Conservation (phyloP, 2,888 invertebrate genomes). For the Strigamia maritima region DNA sequence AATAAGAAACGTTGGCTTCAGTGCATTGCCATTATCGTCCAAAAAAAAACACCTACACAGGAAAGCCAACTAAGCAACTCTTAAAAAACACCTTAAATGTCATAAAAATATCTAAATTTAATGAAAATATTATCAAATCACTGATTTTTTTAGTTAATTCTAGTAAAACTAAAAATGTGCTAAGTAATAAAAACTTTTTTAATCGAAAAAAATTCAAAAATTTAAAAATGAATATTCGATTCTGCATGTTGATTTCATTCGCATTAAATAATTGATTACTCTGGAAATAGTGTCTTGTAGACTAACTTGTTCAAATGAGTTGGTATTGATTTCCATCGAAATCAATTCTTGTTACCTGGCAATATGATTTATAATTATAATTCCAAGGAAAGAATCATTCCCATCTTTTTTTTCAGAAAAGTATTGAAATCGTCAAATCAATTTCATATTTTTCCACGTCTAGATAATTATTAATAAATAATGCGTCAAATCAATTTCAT, state of each 20-base stretch:
- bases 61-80: not conserved
- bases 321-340: not conserved
- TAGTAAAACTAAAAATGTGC: too few relatives aligned
- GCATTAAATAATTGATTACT: conserved; percentile 1
- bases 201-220: not conserved
- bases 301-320: not conserved
- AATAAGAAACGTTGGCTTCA: not conserved
- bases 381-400: too few relatives aligned
- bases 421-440: not conserved
- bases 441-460: not conserved
- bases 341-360: not conserved
- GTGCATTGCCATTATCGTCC: not conserved
- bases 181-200: too few relatives aligned
- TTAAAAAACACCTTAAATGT: not conserved
- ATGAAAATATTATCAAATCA: too few relatives aligned
- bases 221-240: not conserved
- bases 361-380: not conserved
- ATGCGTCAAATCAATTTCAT: not conserved
- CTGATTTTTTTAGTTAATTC: too few relatives aligned
- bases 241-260: not conserved
- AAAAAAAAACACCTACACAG: not conserved
- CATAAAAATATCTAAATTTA: too few relatives aligned
- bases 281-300: not conserved
- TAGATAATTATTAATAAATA: not conserved
- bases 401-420: not conserved